Evolutionary conservation across 2,888 invertebrate species (phyloP).

Genomic region (Spodoptera littoralis): DNA sequence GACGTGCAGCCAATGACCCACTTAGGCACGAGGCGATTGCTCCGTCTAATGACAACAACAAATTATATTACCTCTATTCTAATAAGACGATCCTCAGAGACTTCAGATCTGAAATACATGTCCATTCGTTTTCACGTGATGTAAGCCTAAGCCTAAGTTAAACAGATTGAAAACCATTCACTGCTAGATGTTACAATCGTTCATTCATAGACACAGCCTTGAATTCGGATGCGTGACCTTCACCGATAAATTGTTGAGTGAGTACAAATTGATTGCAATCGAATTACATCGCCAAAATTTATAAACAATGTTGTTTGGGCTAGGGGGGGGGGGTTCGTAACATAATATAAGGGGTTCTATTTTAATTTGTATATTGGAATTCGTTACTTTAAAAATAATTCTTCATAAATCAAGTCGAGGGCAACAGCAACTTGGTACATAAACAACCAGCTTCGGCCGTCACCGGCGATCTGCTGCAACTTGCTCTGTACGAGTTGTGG

Average conservation of each 20-base stretch:
- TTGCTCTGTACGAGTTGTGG: slow-evolving; percentile 37
- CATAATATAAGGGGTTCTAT: too few species aligned
- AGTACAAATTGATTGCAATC: slow-evolving; percentile 17
- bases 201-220: slow-evolving; percentile 42
- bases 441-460: slow-evolving; percentile 44
- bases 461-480: slow-evolving; percentile 46
- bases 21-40: slow-evolving; percentile 72
- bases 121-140: too few species aligned
- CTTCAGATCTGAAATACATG: background rate
- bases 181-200: slow-evolving; percentile 17
- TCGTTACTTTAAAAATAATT: too few species aligned
- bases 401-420: slow-evolving; percentile 12
- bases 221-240: slow-evolving; percentile 36
- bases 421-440: slow-evolving; percentile 25
- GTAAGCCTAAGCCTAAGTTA: background rate
- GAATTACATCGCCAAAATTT: slow-evolving; percentile 4
- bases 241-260: slow-evolving; percentile 28
- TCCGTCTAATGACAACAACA: slow-evolving; percentile 74
- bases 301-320: too few species aligned
- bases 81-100: slow-evolving; percentile 16
- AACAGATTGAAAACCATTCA: slow-evolving; percentile 16
- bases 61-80: slow-evolving; percentile 57
- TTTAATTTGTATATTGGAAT: too few species aligned
- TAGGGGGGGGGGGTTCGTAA: too few species aligned
- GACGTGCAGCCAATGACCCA: slow-evolving; percentile 86